Evolutionary conservation across 2,797 vertebrate species (phyloP), one percentile per base, ranked within the genome.

Genomic region (Toxotes lorentzi): DNA sequence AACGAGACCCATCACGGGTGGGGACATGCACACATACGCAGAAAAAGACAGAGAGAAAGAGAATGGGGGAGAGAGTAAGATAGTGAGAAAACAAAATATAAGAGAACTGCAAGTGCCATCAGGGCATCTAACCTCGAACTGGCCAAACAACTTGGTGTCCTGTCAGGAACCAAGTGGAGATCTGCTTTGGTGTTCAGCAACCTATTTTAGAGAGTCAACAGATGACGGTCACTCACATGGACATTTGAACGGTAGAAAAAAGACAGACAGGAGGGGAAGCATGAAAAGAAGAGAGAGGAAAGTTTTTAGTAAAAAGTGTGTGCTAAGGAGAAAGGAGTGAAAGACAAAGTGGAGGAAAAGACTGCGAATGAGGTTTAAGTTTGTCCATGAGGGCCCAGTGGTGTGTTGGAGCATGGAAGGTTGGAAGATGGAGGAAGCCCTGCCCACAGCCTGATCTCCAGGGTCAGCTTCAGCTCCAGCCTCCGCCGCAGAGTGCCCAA

Each of bases 1-100:
- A 94, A 95, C 94, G 92, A 95, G 93, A 91, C 83, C 82, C 80
- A 84, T 88, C 86, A 88, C 10, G 76, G 81, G 73, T 72, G 62
- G 73, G 72, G 89, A 91, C 87, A 90, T 81, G 81, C 80, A 70
- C 88, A 76, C 80, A 70, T 79, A 81, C 81, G 70, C 64, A 58
- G 69, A 69, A 67, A 61, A 57, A 81, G 73, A 83, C 56, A 27
- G 59, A 57, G 57, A 53, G 32, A 78, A 63, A 53, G 66, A 77
- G 79, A 69, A 70, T 17, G 60, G 62, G 30, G 70, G 64, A 57
- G 43, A 61, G 48, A 40, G 19, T 16, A 50, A 40, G 51, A 80
- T 13, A 24, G 70, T 70, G 59, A 77, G n/a, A 89, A 85, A 88
- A 89, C 80, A 87, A 61, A 74, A 75, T 74, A 61, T 73, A 56